A percentile compares a stretch with the other conserved stretches of the same genome.
Conservation (phyloP, 2,888 invertebrate species). For the Aromia moschata region DNA sequence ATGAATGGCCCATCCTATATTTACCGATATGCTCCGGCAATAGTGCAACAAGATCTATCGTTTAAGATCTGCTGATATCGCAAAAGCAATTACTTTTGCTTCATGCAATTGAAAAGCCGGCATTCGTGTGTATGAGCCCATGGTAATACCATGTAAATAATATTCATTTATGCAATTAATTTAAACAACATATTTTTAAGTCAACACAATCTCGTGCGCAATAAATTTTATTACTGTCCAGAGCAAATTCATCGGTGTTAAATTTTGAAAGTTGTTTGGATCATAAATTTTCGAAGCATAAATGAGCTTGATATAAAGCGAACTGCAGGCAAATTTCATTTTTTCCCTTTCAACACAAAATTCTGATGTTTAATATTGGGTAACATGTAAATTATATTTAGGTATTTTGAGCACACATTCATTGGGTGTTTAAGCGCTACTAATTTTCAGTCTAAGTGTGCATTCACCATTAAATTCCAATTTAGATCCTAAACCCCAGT, state of each 20-base stretch:
- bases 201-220: conserved; percentile 23
- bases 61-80: conserved; percentile 13
- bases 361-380: too few species aligned
- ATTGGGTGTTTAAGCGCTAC: too few species aligned
- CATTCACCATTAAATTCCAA: too few species aligned
- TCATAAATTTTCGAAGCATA: too few species aligned
- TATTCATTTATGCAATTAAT: conserved; percentile 28
- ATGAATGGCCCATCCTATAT: not conserved
- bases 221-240: conserved; percentile 21
- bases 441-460: too few species aligned
- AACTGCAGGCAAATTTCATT: too few species aligned
- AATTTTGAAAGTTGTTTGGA: not conserved
- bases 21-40: not conserved
- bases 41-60: conserved; percentile 7
- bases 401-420: too few species aligned
- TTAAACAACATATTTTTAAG: conserved; percentile 27
- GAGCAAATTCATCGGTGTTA: not conserved
- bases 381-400: too few species aligned
- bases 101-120: conserved; percentile 15
- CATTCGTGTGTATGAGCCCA: conserved; percentile 9
- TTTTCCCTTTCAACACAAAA: too few species aligned
- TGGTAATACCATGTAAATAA: conserved; percentile 21
- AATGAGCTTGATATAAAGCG: too few species aligned
- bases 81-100: conserved; percentile 13
- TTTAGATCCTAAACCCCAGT: too few species aligned